A percentile compares a stretch with the other conserved stretches of the same genome.
These are phyloP conservation scores for Cheilosia scutellata DNA, from an alignment of 2,888 invertebrate species.

Conservation along the genomic window DNA sequence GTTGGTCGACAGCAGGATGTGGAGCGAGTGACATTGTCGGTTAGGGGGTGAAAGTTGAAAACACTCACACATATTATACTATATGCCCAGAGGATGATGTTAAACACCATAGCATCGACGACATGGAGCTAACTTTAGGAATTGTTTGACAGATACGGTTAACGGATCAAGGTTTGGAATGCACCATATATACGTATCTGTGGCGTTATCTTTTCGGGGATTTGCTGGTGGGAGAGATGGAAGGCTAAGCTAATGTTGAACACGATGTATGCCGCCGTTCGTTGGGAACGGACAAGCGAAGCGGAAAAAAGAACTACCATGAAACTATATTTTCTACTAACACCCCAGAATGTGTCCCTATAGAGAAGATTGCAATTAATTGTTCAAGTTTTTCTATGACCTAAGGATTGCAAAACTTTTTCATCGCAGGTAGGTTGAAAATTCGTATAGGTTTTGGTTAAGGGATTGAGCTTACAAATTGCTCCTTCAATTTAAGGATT, in stretches of 20 bases:
- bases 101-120: conserved; percentile 37
- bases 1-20: conserved; percentile 41
- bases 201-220: conserved; percentile 38
- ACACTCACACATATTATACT: background rate
- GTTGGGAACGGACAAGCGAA: background rate
- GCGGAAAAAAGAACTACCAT: background rate
- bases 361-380: conserved; percentile 14
- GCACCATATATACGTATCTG: background rate
- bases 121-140: conserved; percentile 62
- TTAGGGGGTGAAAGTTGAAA: conserved; percentile 14
- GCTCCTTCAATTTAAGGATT: too few relatives aligned
- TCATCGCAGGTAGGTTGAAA: too few relatives aligned
- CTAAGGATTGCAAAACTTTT: too few relatives aligned
- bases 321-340: conserved; percentile 37
- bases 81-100: conserved; percentile 47
- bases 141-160: conserved; percentile 68
- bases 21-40: background rate
- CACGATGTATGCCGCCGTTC: conserved; percentile 25
- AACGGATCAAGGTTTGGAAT: conserved; percentile 40
- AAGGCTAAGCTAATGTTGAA: conserved; percentile 17
- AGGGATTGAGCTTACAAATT: too few relatives aligned
- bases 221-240: conserved; percentile 1
- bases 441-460: too few relatives aligned
- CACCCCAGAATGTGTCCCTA: background rate
- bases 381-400: too few relatives aligned